Evolutionary conservation across 2,888 invertebrate species (phyloP).

Genomic region (Peribatodes rhomboidaria): DNA sequence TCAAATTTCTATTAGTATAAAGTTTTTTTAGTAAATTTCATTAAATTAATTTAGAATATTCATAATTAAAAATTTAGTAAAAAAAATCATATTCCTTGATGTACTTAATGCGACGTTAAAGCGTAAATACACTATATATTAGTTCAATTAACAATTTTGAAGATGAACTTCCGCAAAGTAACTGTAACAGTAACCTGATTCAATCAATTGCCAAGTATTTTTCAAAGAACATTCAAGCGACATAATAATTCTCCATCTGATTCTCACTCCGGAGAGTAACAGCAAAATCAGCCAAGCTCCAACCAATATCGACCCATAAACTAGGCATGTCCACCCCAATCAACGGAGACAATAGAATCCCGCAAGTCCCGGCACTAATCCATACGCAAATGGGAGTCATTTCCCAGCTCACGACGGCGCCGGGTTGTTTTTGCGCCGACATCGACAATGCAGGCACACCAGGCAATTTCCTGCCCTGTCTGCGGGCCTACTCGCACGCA

Average conservation of each 20-base stretch:
- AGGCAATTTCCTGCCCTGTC: constrained; percentile 50
- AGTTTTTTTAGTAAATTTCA: no score
- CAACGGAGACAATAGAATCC: constrained; percentile 30
- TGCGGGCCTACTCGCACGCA: constrained; percentile 44
- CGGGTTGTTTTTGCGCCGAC: constrained; percentile 49
- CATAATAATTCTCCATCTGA: background rate
- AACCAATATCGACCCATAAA: constrained; percentile 4
- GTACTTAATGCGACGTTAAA: no score
- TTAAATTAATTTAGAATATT: no score
- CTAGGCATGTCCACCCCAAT: constrained; percentile 18
- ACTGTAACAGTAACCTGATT: no score
- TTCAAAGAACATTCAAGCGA: no score
- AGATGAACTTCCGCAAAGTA: no score
- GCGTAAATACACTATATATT: no score
- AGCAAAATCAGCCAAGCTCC: background rate
- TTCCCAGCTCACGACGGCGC: constrained; percentile 43
- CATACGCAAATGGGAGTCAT: constrained; percentile 55
- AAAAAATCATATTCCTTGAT: no score
- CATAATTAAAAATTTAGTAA: no score
- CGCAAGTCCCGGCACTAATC: constrained; percentile 30
- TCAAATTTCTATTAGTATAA: no score
- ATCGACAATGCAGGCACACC: constrained; percentile 34
- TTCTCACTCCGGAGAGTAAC: background rate
- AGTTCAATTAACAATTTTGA: no score
- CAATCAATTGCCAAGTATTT: no score